Conservation (phyloP, 2,888 invertebrate species). For the Plebejus argus region DNA sequence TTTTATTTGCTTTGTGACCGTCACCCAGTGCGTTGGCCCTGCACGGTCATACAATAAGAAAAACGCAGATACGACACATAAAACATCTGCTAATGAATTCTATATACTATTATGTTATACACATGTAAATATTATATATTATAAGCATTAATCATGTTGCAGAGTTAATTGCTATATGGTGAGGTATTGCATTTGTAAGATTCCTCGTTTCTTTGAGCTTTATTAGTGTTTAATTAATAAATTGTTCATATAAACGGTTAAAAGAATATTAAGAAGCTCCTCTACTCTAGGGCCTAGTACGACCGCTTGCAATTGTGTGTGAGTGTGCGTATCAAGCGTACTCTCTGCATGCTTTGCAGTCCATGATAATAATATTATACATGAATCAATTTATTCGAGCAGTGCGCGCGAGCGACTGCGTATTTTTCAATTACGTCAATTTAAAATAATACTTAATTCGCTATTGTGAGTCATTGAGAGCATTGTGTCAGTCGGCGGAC, state of each 20-base stretch:
- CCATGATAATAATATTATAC: conserved; percentile 67
- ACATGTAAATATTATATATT: conserved; percentile 21
- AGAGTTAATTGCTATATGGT: neutral
- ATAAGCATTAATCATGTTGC: neutral
- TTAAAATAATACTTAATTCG: conserved; percentile 81
- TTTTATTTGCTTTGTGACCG: conserved; percentile 62
- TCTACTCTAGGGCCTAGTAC: neutral
- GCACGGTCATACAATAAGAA: conserved; percentile 44
- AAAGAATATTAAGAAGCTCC: neutral
- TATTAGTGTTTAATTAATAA: neutral
- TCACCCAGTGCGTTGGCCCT: conserved; percentile 54
- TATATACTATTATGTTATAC: conserved; percentile 25
- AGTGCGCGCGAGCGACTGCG: conserved; percentile 72
- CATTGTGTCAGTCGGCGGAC: conserved; percentile 68
- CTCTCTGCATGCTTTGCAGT: conserved; percentile 45
- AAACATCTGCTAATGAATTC: conserved; percentile 24
- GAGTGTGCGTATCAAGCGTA: neutral
- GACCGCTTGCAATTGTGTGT: neutral
- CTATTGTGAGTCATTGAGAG: conserved; percentile 77
- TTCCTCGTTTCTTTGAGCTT: conserved; percentile 11
- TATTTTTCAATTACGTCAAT: conserved; percentile 81
- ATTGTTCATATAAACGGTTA: neutral
- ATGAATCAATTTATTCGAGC: conserved; percentile 78
- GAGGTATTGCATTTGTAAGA: neutral
- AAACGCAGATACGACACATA: conserved; percentile 34